Percentiles rank a stretch among this genome's conserved stretches.
Evolutionary conservation across 2,888 invertebrate genomes (phyloP).

Genomic region (Druceiella hillmani): DNA sequence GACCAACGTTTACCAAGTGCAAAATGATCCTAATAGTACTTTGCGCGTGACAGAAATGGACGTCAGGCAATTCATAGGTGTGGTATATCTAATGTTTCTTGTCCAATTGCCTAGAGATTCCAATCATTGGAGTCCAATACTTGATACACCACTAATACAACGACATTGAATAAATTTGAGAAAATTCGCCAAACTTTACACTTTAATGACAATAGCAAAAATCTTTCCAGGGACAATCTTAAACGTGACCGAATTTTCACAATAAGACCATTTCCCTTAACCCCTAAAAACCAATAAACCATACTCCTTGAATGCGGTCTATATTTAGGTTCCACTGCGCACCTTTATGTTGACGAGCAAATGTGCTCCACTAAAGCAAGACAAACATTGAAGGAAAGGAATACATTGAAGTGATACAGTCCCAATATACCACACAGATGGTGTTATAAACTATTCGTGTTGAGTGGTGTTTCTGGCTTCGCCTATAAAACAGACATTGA

Average conservation of each 20-base stretch:
- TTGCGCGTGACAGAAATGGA: too few species aligned
- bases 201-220: slow-evolving; percentile 18
- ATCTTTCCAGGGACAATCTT: neutral
- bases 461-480: slow-evolving; percentile 26
- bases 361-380: slow-evolving; percentile 27
- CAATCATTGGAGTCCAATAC: slow-evolving; percentile 17
- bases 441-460: slow-evolving; percentile 29
- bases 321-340: slow-evolving; percentile 19
- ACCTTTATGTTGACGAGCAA: slow-evolving; percentile 27
- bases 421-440: slow-evolving; percentile 31
- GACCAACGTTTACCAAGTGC: too few species aligned
- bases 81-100: slow-evolving; percentile 23
- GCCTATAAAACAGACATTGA: slow-evolving; percentile 28
- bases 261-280: slow-evolving; percentile 24
- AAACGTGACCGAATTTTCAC: slow-evolving; percentile 15
- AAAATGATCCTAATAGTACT: too few species aligned
- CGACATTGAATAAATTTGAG: slow-evolving; percentile 23
- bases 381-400: too few species aligned
- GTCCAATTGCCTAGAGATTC: slow-evolving; percentile 22
- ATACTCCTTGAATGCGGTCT: slow-evolving; percentile 15
- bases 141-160: slow-evolving; percentile 22
- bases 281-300: too few species aligned
- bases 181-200: slow-evolving; percentile 23
- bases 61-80: too few species aligned
- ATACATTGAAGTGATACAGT: slow-evolving; percentile 28